These are phyloP conservation scores for Aegypius monachus DNA, from an alignment of 2,113 vertebrate genomes.

Conservation along the genomic window DNA sequence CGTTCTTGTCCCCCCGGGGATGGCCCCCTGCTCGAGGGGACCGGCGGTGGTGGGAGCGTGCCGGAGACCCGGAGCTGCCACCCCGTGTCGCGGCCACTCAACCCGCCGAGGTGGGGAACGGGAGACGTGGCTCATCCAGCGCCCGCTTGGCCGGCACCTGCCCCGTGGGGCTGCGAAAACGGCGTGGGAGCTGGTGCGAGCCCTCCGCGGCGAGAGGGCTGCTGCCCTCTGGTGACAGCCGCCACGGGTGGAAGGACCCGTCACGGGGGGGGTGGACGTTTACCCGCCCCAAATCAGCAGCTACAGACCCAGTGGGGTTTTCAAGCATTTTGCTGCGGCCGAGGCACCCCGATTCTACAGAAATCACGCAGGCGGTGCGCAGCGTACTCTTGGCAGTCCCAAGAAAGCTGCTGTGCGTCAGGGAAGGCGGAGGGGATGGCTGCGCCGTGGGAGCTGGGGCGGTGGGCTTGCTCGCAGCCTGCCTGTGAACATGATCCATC, in stretches of 20 bases:
- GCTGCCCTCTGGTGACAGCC: constrained; percentile 33
- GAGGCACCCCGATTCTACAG: accelerated
- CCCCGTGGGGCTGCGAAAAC: neutral
- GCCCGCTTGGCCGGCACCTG: too few relatives aligned
- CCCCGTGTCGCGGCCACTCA: too few relatives aligned
- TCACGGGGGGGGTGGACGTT: neutral
- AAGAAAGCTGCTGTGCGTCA: neutral
- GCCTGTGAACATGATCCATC: accelerated
- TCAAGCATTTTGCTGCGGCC: neutral
- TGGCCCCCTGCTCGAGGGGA: too few relatives aligned
- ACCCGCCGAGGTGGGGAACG: too few relatives aligned
- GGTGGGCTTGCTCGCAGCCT: neutral
- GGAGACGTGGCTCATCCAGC: too few relatives aligned
- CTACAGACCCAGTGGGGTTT: neutral
- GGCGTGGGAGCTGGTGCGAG: neutral
- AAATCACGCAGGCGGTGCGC: neutral
- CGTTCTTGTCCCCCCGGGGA: too few relatives aligned
- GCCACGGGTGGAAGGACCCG: neutral
- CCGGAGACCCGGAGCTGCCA: too few relatives aligned
- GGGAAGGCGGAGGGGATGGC: neutral
- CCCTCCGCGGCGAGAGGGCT: neutral
- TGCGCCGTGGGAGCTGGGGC: neutral
- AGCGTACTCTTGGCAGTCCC: neutral
- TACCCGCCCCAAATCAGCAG: neutral
- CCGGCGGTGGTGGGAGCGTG: too few relatives aligned